phyloP scores from a whole-genome alignment of 2,113 vertebrate species.

The Hippocampus guttulatus region DNA sequence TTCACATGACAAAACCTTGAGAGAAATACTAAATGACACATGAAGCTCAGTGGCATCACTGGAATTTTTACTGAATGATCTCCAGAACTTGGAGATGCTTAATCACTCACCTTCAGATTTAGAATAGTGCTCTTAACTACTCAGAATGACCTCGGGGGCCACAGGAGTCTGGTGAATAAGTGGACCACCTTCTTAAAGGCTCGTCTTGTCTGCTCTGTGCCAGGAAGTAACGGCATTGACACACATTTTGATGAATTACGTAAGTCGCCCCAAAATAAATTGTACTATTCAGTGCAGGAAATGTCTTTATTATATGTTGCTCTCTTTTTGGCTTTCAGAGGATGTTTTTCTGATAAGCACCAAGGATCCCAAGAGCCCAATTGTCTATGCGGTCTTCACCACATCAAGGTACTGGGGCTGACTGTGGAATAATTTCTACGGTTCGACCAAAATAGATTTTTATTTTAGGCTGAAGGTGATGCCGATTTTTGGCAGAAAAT shows the following conservation, averaged over 20 bases:
- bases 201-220: conserved; percentile 91
- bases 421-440: neutral
- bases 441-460: too few species aligned
- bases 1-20: conserved; percentile 51
- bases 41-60: conserved; percentile 7
- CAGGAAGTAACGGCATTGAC: conserved; percentile 93
- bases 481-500: too few species aligned
- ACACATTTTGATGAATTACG: conserved; percentile 97
- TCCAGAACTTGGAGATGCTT: conserved; percentile 31
- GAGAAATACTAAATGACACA: conserved; percentile 66
- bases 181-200: conserved; percentile 99
- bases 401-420: conserved; percentile 85
- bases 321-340: conserved; percentile 74
- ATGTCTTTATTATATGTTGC: neutral
- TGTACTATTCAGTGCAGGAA: neutral
- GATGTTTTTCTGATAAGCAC: conserved; percentile 95
- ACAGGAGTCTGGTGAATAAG: conserved; percentile 96
- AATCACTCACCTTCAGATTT: neutral
- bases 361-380: conserved; percentile 94
- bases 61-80: neutral
- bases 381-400: conserved; percentile 93
- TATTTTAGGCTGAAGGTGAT: too few species aligned
- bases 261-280: conserved; percentile 69
- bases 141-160: conserved; percentile 96
- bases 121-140: neutral